Conservation (phyloP, 2,888 invertebrate species). For the Aricia artaxerxes region DNA sequence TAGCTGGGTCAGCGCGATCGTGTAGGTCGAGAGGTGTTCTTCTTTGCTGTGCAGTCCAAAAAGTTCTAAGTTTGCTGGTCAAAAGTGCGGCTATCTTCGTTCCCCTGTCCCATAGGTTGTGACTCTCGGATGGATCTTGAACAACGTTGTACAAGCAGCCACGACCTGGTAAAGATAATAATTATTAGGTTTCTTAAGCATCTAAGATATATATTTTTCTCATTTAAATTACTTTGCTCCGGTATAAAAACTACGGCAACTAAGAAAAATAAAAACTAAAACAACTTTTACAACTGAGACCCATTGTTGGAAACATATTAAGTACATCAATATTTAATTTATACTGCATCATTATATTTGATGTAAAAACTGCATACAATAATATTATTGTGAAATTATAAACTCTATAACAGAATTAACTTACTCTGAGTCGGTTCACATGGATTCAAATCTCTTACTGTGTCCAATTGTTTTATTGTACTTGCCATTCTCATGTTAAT, state of each 20-base stretch:
- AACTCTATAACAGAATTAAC: slow-evolving; percentile 42
- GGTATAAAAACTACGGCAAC: too few relatives aligned
- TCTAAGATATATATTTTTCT: too few relatives aligned
- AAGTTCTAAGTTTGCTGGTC: slow-evolving; percentile 46
- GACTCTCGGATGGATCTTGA: slow-evolving; percentile 89
- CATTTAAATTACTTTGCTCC: too few relatives aligned
- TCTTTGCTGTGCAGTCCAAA: neutral
- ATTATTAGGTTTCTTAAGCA: neutral
- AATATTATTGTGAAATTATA: neutral
- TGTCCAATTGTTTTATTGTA: slow-evolving; percentile 59
- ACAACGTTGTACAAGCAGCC: slow-evolving; percentile 88
- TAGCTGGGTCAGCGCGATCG: slow-evolving; percentile 83
- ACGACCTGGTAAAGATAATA: slow-evolving; percentile 65
- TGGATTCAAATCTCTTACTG: slow-evolving; percentile 54
- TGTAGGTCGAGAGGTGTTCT: slow-evolving; percentile 66
- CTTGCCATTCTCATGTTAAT: slow-evolving; percentile 54
- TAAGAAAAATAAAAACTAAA: neutral
- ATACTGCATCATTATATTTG: too few relatives aligned
- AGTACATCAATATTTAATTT: neutral
- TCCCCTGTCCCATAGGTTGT: slow-evolving; percentile 81
- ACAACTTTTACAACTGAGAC: neutral
- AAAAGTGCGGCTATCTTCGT: slow-evolving; percentile 70
- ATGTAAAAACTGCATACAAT: neutral
- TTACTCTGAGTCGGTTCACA: slow-evolving; percentile 66
- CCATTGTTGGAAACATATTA: neutral